Percentiles rank a stretch among this genome's conserved stretches.
These are phyloP conservation scores for Zygogramma bicolorata DNA, from an alignment of 2,888 invertebrate genomes.

Conservation along the genomic window DNA sequence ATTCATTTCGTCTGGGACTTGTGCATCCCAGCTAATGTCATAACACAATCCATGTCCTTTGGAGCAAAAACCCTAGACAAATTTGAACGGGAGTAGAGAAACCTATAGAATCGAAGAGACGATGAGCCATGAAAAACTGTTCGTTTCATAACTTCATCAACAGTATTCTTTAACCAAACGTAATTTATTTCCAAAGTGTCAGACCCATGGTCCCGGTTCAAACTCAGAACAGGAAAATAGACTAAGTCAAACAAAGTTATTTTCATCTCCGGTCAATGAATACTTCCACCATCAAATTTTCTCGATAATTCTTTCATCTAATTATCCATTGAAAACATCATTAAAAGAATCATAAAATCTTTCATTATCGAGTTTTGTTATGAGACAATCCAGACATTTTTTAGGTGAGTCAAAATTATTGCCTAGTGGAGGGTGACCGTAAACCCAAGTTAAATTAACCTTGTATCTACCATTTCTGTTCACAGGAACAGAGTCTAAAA, in stretches of 20 bases:
- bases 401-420: background rate
- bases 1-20: background rate
- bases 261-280: no score
- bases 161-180: background rate
- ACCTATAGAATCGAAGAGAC: background rate
- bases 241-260: background rate
- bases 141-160: background rate
- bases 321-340: no score
- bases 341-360: no score
- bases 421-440: constrained; percentile 4
- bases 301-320: no score
- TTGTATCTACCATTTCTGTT: background rate
- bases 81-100: no score
- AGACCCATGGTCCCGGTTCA: background rate
- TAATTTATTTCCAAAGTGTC: no score
- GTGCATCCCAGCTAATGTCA: background rate
- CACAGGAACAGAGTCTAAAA: background rate
- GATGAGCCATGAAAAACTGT: background rate
- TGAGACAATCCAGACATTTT: background rate
- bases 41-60: background rate
- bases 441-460: background rate
- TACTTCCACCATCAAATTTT: no score
- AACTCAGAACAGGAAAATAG: no score
- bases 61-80: background rate
- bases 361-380: background rate